phyloP scores from a whole-genome alignment of 2,113 vertebrate species.

The Macrotus californicus region DNA sequence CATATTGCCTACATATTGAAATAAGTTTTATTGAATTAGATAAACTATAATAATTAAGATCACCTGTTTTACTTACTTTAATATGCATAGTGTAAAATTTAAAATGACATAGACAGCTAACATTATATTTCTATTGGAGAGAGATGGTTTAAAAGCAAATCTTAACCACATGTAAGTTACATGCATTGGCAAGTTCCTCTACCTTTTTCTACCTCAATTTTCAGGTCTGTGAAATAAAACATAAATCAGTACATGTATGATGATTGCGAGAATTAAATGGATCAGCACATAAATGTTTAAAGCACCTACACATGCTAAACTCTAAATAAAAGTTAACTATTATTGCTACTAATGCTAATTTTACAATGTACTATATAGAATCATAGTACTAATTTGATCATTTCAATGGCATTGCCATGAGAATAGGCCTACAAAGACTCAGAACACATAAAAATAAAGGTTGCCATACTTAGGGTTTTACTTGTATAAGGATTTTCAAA shows the following conservation, averaged over 20 bases:
- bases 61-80: background rate
- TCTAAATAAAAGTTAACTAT: background rate
- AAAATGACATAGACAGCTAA: background rate
- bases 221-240: background rate
- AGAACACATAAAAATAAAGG: background rate
- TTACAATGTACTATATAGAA: background rate
- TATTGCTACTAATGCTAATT: background rate
- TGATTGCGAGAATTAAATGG: background rate
- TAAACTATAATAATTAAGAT: background rate
- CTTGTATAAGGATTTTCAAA: conserved; percentile 11
- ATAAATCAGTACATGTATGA: background rate
- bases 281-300: background rate
- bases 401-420: background rate
- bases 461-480: background rate
- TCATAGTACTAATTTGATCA: background rate
- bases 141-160: background rate
- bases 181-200: background rate
- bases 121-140: background rate
- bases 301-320: background rate
- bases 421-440: background rate
- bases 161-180: background rate
- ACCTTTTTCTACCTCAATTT: background rate
- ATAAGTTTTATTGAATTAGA: background rate
- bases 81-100: background rate
- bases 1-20: background rate